A percentile compares a stretch with the other conserved stretches of the same genome.
Conservation (phyloP, 1,140 invertebrate genomes). For the Drosophila triauraria region DNA sequence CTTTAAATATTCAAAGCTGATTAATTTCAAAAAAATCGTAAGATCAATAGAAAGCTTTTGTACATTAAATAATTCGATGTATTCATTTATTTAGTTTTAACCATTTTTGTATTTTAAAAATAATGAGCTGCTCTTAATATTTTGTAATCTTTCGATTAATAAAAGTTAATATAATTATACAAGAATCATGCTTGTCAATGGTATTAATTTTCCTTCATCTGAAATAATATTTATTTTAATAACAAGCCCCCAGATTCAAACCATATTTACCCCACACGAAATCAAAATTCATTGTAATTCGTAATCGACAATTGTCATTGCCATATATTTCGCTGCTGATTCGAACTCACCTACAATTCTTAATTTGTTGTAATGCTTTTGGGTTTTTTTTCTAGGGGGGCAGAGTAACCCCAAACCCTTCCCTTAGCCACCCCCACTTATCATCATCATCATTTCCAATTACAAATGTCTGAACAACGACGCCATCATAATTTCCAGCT, state of each 20-base stretch:
- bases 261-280: neutral
- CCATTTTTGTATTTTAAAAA: no score
- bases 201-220: neutral
- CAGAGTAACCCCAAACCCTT: neutral
- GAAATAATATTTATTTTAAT: neutral
- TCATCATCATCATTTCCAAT: slow-evolving; percentile 33
- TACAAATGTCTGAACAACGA: slow-evolving; percentile 42
- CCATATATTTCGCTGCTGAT: neutral
- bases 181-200: neutral
- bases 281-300: slow-evolving; percentile 2
- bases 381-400: slow-evolving; percentile 23
- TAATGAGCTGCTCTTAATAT: no score
- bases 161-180: no score
- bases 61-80: no score
- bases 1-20: neutral
- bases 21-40: neutral
- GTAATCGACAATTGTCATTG: neutral
- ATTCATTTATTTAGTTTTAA: no score
- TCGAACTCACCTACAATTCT: neutral
- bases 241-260: neutral
- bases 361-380: slow-evolving; percentile 56
- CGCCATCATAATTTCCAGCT: slow-evolving; percentile 49
- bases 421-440: neutral
- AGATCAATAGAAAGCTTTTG: neutral
- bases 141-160: no score